Evolutionary conservation across 2,888 invertebrate genomes (phyloP), one percentile per base, ranked within the genome.

Genomic region (Gymnocheta viridis): DNA sequence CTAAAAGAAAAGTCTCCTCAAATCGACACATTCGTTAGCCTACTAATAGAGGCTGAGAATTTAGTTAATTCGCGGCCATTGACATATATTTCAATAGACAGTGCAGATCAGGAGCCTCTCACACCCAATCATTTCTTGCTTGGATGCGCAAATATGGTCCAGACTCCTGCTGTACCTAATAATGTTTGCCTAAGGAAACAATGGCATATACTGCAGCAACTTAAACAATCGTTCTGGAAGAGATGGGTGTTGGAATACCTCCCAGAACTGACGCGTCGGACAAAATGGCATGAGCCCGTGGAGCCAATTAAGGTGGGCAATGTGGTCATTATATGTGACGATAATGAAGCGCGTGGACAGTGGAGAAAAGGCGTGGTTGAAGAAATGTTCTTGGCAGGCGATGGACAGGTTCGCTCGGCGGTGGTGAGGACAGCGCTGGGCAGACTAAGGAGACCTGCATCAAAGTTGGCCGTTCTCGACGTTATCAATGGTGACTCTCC

Each of bases 271-370:
- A 73, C 69, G 2, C 73, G 84, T 4, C 41, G 83, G 22, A 82
- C 86, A 7, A 85, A 85, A 49, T 86, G 83, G 83, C 73, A 74
- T 56, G 67, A 64, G 4, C 70, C 80, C 5, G 80, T 82, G 2
- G n/a, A 32, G n/a, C 78, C 82, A 1, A 44, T 86, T 4, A 47
- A 79, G 0, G 54, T 70, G 4, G 62, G 29, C 4, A 84, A 86
- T 56, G 17, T 84, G 1, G 82, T 85, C 0, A 17, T 85, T 0
- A 56, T 85, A 44, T 85, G 83, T 32, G 83, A 85, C 41, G 62
- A 56, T 9, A 74, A 74, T 29, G 74, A 64, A n/a, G 54, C 64
- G 6, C 41, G 64, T 2, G 54, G 74, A 2, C 38, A 66, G 14
- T 80, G 54, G 82, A 82, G 60, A 27, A n/a, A 24, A 10, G 49